Conservation (phyloP, 2,113 vertebrate species). For the Sylvilagus bachmani region DNA sequence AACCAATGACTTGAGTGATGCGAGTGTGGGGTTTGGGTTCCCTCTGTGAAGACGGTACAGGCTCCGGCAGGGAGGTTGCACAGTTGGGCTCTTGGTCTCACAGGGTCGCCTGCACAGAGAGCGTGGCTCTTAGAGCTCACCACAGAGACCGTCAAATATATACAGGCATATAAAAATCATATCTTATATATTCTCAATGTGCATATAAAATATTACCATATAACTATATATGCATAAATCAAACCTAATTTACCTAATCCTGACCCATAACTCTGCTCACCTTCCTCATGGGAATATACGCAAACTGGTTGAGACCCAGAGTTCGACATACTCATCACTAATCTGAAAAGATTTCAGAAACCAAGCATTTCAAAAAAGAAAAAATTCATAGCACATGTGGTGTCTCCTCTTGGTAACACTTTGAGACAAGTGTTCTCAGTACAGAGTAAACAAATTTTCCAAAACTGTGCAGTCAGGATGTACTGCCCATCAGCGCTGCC, state of each 20-base stretch:
- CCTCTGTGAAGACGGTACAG: neutral
- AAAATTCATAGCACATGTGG: neutral
- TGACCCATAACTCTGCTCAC: neutral
- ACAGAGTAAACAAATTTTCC: too few relatives aligned
- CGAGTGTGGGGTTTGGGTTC: neutral
- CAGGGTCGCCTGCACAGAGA: rapidly evolving
- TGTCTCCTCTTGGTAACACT: neutral
- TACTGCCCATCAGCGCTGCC: neutral
- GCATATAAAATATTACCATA: neutral
- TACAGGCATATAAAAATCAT: neutral
- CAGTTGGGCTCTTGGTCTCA: too few relatives aligned
- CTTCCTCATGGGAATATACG: neutral
- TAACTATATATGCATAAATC: neutral
- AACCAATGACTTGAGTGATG: rapidly evolving
- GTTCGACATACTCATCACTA: neutral
- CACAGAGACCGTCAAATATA: too few relatives aligned
- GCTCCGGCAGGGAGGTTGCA: neutral
- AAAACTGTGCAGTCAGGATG: too few relatives aligned
- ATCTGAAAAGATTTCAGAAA: neutral
- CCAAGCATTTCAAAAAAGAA: neutral
- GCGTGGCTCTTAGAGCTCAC: rapidly evolving
- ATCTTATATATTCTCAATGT: neutral
- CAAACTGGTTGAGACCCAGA: neutral
- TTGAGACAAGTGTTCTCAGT: neutral
- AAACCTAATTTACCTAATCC: neutral